A percentile compares a stretch with the other conserved stretches of the same genome.
Conservation (phyloP, 2,888 invertebrate species). For the Ceriagrion tenellum region DNA sequence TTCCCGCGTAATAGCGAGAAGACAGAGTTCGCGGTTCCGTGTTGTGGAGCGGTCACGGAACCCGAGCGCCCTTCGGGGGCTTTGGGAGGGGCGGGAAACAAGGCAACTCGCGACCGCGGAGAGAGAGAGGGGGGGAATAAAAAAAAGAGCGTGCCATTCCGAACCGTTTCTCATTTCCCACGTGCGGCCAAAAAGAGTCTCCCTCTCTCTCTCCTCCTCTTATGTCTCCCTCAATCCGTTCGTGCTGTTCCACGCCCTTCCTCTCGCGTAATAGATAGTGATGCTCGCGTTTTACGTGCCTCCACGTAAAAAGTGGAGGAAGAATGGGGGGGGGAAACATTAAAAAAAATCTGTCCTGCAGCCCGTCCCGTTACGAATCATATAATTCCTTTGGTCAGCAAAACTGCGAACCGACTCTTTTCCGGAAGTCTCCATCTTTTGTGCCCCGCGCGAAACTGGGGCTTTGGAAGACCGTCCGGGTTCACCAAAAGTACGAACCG, state of each 20-base stretch:
- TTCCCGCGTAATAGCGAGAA: too few relatives aligned
- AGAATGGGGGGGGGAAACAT: too few relatives aligned
- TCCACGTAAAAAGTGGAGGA: neutral
- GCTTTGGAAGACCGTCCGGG: neutral
- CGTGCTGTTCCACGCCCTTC: neutral
- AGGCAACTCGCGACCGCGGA: neutral
- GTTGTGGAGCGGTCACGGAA: neutral
- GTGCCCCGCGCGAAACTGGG: neutral
- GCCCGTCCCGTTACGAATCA: neutral
- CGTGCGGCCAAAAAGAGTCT: neutral
- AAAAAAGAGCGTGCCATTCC: neutral
- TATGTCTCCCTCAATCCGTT: neutral
- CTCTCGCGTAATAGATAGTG: neutral
- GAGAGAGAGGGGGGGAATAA: neutral
- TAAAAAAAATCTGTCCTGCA: neutral
- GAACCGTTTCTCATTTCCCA: constrained; percentile 1
- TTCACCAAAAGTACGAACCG: neutral
- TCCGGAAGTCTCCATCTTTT: neutral
- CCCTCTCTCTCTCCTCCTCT: neutral
- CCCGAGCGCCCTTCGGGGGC: neutral
- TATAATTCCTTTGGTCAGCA: constrained; percentile 12
- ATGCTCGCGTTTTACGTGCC: constrained; percentile 20
- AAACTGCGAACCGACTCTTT: neutral
- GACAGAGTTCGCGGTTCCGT: neutral
- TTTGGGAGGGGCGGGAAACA: neutral